Evolutionary conservation across 2,113 vertebrate genomes (phyloP), one percentile per base, ranked within the genome.

Genomic region (Cyanistes caeruleus): DNA sequence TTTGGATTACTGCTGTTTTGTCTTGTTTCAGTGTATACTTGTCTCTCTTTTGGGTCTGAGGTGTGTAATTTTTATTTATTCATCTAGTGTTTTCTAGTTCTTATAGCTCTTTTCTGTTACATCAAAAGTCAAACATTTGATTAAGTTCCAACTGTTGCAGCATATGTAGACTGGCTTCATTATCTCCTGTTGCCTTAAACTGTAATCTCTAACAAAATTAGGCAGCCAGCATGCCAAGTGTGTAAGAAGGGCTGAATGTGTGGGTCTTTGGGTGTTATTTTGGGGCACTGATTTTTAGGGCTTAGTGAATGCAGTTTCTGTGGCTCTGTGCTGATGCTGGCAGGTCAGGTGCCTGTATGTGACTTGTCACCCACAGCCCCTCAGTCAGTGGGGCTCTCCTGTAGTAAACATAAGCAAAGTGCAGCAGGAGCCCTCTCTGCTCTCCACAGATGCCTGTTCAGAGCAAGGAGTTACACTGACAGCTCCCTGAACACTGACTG

Each of bases 151-250:
- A 89, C 93, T 97, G 95, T 87, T 95, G 49, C 44, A 94, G 84
- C 95, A 93, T 96, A 96, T 95, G 95, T 87, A 95, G 93, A 79
- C 87, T 96, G 84, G 87, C 77, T 96, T 96, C 77, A 69, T 95
- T 94, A 87, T 73, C 69, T 96, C 53, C 69, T 87, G 35, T 82
- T 93, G 84, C 69, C 74, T 94, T 84, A 76, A 95, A 93, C 69
- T 95, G 74, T 65, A 91, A 62, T 95, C 69, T 68, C 56, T 81
- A 11, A 65, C 43, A 73, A 67, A 56, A 56, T 14, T 1, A 60
- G 37, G 56, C 76, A 86, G 30, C 39, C 39, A 74, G 41, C 18
- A n/a, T 44, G 77, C 84, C 89, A 94, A 87, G 22, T 24, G 39
- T 65, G 27, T 15, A 0, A 3, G 49, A 64, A 65, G 44, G 77